Evolutionary conservation across 2,113 vertebrate genomes (phyloP).

Genomic region (Ibidorhyncha struthersii): DNA sequence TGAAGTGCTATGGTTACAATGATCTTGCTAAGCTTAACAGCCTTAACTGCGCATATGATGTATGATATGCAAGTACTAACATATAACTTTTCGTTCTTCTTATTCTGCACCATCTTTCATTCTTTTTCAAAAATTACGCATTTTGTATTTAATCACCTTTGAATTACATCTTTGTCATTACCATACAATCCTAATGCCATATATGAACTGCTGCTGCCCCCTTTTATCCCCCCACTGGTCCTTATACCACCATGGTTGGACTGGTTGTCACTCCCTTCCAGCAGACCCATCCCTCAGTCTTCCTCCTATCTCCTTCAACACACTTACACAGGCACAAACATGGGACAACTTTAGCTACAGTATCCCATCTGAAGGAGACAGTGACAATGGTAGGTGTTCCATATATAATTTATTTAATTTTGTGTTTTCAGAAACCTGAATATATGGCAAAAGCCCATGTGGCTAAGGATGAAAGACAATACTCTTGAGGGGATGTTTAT

Average conservation of each 20-base stretch:
- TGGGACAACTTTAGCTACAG: conserved; percentile 83
- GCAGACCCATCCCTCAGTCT: conserved; percentile 87
- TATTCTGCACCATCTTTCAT: conserved; percentile 76
- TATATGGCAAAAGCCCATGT: neutral
- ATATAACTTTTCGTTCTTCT: conserved; percentile 77
- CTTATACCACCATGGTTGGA: conserved; percentile 54
- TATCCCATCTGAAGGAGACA: conserved; percentile 86
- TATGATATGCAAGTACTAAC: conserved; percentile 82
- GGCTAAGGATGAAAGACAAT: neutral
- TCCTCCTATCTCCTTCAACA: conserved; percentile 88
- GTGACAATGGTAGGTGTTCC: conserved; percentile 88
- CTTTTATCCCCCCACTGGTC: conserved; percentile 55
- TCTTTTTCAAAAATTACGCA: conserved; percentile 60
- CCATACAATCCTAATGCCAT: conserved; percentile 67
- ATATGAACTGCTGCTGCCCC: conserved; percentile 71
- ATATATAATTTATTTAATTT: conserved; percentile 48
- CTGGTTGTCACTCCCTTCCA: conserved; percentile 74
- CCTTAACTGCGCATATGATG: conserved; percentile 77
- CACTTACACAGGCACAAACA: conserved; percentile 91
- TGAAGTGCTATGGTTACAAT: conserved; percentile 6
- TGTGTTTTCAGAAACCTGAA: conserved; percentile 23
- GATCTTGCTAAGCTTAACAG: conserved; percentile 40
- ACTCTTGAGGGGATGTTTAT: neutral
- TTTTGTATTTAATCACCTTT: conserved; percentile 72
- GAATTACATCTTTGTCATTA: conserved; percentile 67